Evolutionary conservation across 2,888 invertebrate genomes (phyloP), one percentile per base, ranked within the genome.

Genomic region (Hypolimnas misippus): DNA sequence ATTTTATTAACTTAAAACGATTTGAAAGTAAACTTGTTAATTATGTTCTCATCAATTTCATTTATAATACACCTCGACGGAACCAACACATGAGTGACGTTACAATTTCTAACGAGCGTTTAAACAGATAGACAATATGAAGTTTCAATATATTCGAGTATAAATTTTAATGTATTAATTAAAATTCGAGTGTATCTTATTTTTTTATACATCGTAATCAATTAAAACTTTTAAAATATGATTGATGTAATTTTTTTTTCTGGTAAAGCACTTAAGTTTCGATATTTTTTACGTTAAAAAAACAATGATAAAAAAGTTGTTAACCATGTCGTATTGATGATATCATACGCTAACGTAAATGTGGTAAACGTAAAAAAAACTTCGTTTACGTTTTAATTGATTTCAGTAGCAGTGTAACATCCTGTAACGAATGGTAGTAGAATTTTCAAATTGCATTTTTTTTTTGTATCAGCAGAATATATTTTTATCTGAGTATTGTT

Each of bases 11-110:
- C 83, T 86, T 82, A 83, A 83, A 82, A 2, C 70, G 77, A 81
- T 86, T 86, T 79, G 87, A 88, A 89, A 89, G 86, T 80, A 77
- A 82, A 82, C 85, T 84, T 81, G 84, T 87, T 87, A 87, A 87
- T 87, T 86, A 84, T 75, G 79, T 74, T 79, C 80, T 78, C 82
- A 82, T 88, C 82, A 78, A 86, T 86, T 82, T 78, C 74, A 78
- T 81, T 76, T 80, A 74, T 78, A 78, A 81, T 84, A 81, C 83
- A 81, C 82, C 81, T 71, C 72, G 72, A 68, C 70, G 75, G 57
- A 62, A 58, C 69, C 70, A 69, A 70, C 72, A 67, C 72, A 73
- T 81, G 81, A 83, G 72, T 83, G 84, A 86, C 84, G 79, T 78
- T 82, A 81, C 79, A 80, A 81, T 81, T 79, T 84, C 54, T 54